Base-by-base conservation (phyloP, 2,113 vertebrate species). In the Edolisoma coerulescens region DNA sequence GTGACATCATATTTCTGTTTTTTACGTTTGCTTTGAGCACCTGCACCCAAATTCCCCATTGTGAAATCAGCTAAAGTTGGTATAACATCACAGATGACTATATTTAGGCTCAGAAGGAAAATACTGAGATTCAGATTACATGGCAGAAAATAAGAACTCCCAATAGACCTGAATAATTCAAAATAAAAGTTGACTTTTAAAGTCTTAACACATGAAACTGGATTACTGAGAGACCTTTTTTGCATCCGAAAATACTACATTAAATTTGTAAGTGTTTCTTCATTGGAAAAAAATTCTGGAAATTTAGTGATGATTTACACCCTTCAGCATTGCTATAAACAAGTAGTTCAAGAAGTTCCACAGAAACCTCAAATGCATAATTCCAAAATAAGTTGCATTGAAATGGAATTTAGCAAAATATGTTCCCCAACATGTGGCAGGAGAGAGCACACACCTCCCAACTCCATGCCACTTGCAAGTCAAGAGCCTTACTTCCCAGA, bases 1-100 rank as follows among this genome's bases (percentile, higher is more conserved):
- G 9, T 60, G 50, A 80, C 16, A 47, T 32, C 65, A 21, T 59
- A 49, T 78, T 94, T 87, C 89, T 56, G 69, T 0, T 24, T 87
- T 91, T 89, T 74, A 44, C 8, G 4, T 92, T 87, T 79, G 35
- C 47, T 92, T 85, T 90, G 61, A 94, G 84, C 73, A 73, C 61
- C 90, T 93, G 91, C 49, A 68, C 44, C 14, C 6, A 3, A 96
- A 91, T 84, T 91, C 95, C 77, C 81, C 67, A 20, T 39, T 3
- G 37, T 91, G 81, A 93, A 94, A 87, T 56, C 79, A 76, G 85
- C 41, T 81, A 26, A 84, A 65, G 59, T 13, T 33, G 6, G n/a
- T 86, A 76, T 95, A 94, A 87, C 63, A 59, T 95, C 93, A 75
- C 57, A 94, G 73, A 67, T 78, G 83, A 92, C 82, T 95, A 47